Evolutionary conservation across 2,888 invertebrate genomes (phyloP).

Genomic region (Maniola hyperantus): DNA sequence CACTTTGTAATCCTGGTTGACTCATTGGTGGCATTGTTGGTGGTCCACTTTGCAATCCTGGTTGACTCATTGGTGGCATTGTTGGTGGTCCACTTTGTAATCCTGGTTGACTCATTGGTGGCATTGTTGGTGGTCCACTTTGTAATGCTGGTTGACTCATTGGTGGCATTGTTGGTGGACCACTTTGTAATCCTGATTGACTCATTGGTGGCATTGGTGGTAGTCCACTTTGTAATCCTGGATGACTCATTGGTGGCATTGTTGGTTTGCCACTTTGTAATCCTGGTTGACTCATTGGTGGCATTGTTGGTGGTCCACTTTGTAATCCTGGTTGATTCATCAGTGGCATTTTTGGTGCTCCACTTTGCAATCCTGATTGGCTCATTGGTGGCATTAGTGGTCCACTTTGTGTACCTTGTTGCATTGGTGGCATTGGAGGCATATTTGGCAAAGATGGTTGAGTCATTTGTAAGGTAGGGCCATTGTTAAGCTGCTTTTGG

Average conservation of each 20-base stretch:
- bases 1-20: conserved; percentile 28
- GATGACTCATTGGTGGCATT: conserved; percentile 28
- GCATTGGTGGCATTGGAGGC: conserved; percentile 25
- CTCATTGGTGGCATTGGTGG: conserved; percentile 9
- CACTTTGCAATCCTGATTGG: conserved; percentile 41
- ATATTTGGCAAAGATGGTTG: conserved; percentile 21
- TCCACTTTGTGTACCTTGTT: conserved; percentile 34
- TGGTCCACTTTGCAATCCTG: conserved; percentile 41
- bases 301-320: conserved; percentile 39
- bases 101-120: conserved; percentile 26
- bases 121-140: conserved; percentile 39
- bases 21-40: conserved; percentile 35
- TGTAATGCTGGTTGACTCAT: conserved; percentile 15
- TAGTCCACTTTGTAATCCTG: conserved; percentile 35
- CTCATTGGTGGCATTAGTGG: conserved; percentile 17
- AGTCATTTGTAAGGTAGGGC: conserved; percentile 34
- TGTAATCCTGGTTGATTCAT: conserved; percentile 15
- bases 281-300: conserved; percentile 26
- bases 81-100: conserved; percentile 23
- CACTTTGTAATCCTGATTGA: conserved; percentile 41
- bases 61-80: conserved; percentile 20
- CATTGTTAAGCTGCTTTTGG: conserved; percentile 35
- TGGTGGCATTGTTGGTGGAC: conserved; percentile 36
- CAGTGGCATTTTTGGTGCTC: conserved; percentile 36
- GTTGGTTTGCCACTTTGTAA: conserved; percentile 31